Evolutionary conservation across 1,140 invertebrate genomes (phyloP).

Genomic region (Lithobius niger): DNA sequence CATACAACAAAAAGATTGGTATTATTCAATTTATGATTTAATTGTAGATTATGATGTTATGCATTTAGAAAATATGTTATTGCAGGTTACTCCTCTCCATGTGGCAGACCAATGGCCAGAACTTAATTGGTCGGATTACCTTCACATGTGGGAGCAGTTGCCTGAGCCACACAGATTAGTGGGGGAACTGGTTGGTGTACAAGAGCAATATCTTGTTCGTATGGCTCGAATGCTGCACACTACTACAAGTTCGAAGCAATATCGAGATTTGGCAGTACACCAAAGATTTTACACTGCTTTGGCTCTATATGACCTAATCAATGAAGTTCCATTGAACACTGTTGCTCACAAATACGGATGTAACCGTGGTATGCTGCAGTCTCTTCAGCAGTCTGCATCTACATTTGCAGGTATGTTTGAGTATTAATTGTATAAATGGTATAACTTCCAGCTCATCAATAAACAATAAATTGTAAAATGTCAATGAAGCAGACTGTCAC

Average conservation of each 20-base stretch:
- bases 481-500: too few species aligned
- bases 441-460: too few species aligned
- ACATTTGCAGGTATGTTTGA: constrained; percentile 85
- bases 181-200: constrained; percentile 77
- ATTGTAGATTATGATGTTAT: too few species aligned
- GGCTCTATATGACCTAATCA: constrained; percentile 81
- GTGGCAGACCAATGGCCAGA: constrained; percentile 55
- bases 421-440: too few species aligned
- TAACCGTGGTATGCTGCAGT: constrained; percentile 72
- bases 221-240: constrained; percentile 49
- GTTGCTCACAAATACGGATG: constrained; percentile 75
- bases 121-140: constrained; percentile 76
- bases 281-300: constrained; percentile 81
- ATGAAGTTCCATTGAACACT: constrained; percentile 64
- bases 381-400: constrained; percentile 84
- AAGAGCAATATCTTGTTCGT: constrained; percentile 71
- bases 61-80: constrained; percentile 3
- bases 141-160: constrained; percentile 71
- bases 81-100: constrained; percentile 60
- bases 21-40: too few species aligned
- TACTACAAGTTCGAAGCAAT: constrained; percentile 19
- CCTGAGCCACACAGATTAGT: constrained; percentile 66
- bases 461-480: too few species aligned
- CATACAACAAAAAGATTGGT: too few species aligned
- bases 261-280: constrained; percentile 32